These are phyloP conservation scores for Drosophila quinaria DNA, from an alignment of 2,888 invertebrate genomes.

Conservation along the genomic window DNA sequence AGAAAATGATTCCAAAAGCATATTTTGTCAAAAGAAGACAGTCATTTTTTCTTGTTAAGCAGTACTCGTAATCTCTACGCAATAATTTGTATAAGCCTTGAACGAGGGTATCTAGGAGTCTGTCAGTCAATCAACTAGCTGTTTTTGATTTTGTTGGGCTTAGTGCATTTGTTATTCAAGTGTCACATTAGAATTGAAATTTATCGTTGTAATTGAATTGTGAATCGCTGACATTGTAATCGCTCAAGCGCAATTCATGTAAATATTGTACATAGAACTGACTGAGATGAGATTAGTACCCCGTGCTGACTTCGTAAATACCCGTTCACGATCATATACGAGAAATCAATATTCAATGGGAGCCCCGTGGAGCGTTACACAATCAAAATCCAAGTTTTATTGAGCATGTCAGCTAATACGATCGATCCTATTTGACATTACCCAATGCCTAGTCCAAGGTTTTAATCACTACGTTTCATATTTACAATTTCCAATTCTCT, in stretches of 20 bases:
- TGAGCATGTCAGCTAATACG: slow-evolving; percentile 60
- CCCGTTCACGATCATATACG: background rate
- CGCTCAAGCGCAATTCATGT: slow-evolving; percentile 70
- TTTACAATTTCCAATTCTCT: slow-evolving; percentile 12
- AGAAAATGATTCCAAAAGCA: too few species aligned
- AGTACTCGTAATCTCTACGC: background rate
- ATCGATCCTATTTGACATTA: slow-evolving; percentile 68
- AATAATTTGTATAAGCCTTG: background rate
- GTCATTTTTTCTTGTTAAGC: too few species aligned
- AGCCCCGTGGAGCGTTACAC: slow-evolving; percentile 56
- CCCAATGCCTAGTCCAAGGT: slow-evolving; percentile 77
- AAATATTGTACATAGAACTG: slow-evolving; percentile 58
- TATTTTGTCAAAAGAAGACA: too few species aligned
- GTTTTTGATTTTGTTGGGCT: slow-evolving; percentile 13
- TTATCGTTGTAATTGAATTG: slow-evolving; percentile 71
- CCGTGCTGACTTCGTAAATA: background rate
- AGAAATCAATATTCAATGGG: slow-evolving; percentile 33
- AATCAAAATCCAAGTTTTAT: slow-evolving; percentile 59
- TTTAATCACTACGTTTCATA: slow-evolving; percentile 27
- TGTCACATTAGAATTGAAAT: slow-evolving; percentile 71
- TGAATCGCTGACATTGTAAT: slow-evolving; percentile 70
- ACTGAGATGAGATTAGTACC: slow-evolving; percentile 57
- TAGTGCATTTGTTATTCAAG: slow-evolving; percentile 56
- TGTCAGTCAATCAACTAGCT: slow-evolving; percentile 9
- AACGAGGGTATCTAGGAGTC: slow-evolving; percentile 35